Evolutionary conservation across 92 coral and sea anemone species (phyloP), one percentile per base, ranked within the genome.

Genomic region (Porites evermanni): DNA sequence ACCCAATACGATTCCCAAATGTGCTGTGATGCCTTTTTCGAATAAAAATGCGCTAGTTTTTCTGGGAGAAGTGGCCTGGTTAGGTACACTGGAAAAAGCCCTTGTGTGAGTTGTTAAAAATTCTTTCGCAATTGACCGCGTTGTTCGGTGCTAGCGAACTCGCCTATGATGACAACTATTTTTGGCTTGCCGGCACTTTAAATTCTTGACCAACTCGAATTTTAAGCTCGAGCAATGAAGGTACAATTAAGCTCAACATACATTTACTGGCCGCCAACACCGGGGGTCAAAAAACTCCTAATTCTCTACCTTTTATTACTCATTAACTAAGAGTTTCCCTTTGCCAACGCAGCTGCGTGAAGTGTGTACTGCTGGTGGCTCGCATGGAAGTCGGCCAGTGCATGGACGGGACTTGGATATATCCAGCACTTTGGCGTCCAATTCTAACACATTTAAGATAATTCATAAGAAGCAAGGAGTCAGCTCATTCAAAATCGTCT

Each of bases 31-130:
- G n/a, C 53, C 18, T 70, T 70, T 58, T 8, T 53, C 18, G 53
- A 32, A n/a, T 56, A 51, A 70, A 38, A 53, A n/a, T 56, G 53
- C n/a, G 56, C 32, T n/a, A 17, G 44, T 38, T 81, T 81, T 54
- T 81, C n/a, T 59, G 13, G 44, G 19, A 71, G 77, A 81, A 81
- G 86, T 81, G 78, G 70, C 13, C 21, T 59, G 26, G 78, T 81
- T 70, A 70, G 78, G 7, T 70, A 59, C 16, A 12, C 58, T 67
- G 65, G 75, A 32, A 70, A 56, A 56, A 26, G 67, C 32, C 47
- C 86, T 79, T 67, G 84, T 67, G 66, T 53, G 12, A 24, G 75
- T 67, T 79, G 24, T 79, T 23, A 79, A 67, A 67, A 67, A 23
- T 79, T 52, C 29, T 67, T 79, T 70, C 38, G 77, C 70, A 81